Evolutionary conservation across 2,797 vertebrate genomes (phyloP).

Genomic region (Sternotherus odoratus): DNA sequence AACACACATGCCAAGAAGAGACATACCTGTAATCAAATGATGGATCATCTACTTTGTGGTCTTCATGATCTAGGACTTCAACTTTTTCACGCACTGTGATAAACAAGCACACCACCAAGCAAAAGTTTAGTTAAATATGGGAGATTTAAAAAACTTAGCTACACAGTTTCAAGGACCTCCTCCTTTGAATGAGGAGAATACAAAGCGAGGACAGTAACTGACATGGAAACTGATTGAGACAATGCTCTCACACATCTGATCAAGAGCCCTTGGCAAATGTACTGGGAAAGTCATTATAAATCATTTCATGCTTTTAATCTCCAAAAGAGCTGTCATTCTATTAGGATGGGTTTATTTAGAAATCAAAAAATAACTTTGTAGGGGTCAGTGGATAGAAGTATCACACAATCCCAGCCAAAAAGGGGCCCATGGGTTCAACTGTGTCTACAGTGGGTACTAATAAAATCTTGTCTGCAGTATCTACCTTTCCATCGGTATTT

Average conservation of each 20-base stretch:
- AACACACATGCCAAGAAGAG: not conserved
- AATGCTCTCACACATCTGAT: not conserved
- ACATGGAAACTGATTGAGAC: not conserved
- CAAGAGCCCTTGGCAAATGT: not conserved
- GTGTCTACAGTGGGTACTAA: not conserved
- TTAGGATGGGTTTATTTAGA: not conserved
- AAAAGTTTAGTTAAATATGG: rapidly evolving
- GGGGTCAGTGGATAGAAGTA: not conserved
- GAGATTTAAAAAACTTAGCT: not conserved
- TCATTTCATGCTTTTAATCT: not conserved
- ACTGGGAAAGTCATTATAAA: not conserved
- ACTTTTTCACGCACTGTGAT: conserved; percentile 93
- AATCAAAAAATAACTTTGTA: not conserved
- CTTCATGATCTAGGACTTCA: conserved; percentile 91
- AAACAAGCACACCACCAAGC: conserved; percentile 26
- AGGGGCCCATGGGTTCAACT: not conserved
- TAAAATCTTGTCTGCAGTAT: not conserved
- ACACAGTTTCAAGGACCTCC: not conserved
- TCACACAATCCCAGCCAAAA: not conserved
- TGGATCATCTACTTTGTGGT: conserved; percentile 95
- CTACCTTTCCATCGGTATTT: not conserved
- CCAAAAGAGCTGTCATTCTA: not conserved
- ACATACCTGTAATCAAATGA: conserved; percentile 97
- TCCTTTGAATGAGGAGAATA: not conserved
- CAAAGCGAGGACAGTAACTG: not conserved